A percentile compares a stretch with the other conserved stretches of the same genome.
phyloP scores from a whole-genome alignment of 2,113 vertebrate species.

The Colius striatus region DNA sequence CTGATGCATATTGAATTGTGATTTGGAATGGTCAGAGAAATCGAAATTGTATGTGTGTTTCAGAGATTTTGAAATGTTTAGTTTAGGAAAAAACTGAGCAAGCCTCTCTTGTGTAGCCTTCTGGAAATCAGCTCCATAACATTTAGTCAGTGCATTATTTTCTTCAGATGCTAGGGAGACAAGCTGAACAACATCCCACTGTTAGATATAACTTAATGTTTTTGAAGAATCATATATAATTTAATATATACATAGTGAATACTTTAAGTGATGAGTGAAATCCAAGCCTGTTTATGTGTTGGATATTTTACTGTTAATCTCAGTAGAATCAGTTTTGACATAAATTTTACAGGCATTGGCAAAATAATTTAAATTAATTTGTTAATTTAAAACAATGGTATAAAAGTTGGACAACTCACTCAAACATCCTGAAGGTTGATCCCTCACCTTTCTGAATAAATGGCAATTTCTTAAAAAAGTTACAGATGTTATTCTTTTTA shows the following conservation, averaged over 20 bases:
- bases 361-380: not conserved
- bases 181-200: not conserved
- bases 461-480: not conserved
- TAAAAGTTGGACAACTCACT: not conserved
- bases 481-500: not conserved
- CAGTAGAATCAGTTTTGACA: not conserved
- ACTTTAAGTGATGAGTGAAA: not conserved
- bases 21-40: slow-evolving; percentile 18
- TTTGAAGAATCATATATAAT: not conserved
- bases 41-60: not conserved
- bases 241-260: not conserved
- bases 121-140: not conserved
- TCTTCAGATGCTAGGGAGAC: not conserved
- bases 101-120: not conserved
- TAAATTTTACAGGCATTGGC: not conserved
- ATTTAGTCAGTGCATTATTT: not conserved
- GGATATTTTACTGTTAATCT: not conserved
- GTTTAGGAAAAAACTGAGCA: not conserved
- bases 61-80: not conserved
- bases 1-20: not conserved
- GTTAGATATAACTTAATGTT: not conserved
- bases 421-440: not conserved
- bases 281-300: not conserved
- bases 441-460: not conserved
- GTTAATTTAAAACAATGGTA: not conserved